phyloP scores from a whole-genome alignment of 2,797 vertebrate genomes.

The Platalea minor region DNA sequence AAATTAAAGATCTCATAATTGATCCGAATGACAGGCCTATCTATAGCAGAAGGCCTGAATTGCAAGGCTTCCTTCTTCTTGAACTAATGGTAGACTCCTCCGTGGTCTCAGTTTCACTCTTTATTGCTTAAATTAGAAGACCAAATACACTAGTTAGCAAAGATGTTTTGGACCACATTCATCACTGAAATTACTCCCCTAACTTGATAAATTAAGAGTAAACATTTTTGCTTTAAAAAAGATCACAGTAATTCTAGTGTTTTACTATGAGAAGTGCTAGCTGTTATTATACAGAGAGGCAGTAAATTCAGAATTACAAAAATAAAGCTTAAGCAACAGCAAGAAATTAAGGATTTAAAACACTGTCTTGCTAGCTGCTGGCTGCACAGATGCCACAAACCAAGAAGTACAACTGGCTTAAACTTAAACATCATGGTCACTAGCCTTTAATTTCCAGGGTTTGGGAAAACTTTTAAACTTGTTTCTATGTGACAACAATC shows the following conservation, averaged over 20 bases:
- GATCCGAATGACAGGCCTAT: constrained; percentile 37
- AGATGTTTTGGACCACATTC: not conserved
- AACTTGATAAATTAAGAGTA: not conserved
- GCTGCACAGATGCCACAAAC: not conserved
- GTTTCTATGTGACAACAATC: not conserved
- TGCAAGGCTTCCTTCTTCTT: constrained; percentile 10
- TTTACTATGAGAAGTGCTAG: not conserved
- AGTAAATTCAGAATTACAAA: not conserved
- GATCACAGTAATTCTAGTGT: not conserved
- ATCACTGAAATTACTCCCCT: not conserved
- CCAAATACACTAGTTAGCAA: not conserved
- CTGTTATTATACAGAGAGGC: not conserved
- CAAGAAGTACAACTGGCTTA: not conserved
- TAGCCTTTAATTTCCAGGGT: not conserved
- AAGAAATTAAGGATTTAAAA: not conserved
- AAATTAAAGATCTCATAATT: constrained; percentile 65
- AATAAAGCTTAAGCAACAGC: not conserved
- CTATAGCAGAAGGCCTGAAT: constrained; percentile 43
- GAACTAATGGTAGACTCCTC: not conserved
- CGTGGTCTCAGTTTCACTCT: not conserved
- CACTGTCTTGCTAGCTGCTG: not conserved
- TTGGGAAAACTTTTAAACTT: not conserved
- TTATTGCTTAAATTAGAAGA: constrained; percentile 25
- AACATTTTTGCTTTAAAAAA: not conserved
- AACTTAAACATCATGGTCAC: not conserved